Evolutionary conservation across 2,797 vertebrate species (phyloP), one percentile per base, ranked within the genome.

Genomic region (Chaetodon trifasciatus): DNA sequence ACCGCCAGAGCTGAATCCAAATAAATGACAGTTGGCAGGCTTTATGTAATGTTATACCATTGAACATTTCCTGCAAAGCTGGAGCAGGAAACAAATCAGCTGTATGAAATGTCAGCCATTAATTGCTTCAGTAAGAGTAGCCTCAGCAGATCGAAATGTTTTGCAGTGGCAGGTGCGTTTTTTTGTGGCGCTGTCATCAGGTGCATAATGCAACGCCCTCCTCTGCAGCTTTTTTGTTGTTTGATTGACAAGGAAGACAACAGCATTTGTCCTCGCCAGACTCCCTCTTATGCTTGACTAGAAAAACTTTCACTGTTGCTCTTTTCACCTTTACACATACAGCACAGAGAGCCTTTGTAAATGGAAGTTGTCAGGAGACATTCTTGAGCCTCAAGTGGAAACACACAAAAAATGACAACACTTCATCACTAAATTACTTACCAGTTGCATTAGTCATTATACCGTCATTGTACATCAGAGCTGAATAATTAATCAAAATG

Each of bases 131-230:
- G 19, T 56, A 35, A 57, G 12, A 61, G 62, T 37, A 63, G 13
- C 10, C 15, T 65, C 1, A 39, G 15, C 13, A 42, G 44, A 66
- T 66, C 17, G 3, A 39, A 42, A 64, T 58, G 52, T 37, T 63
- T 17, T 32, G 2, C 44, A 15, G 57, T 66, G 63, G 49, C 47
- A 56, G 42, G 42, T 44, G 42, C 6, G 13, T 44, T 44, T 58
- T 73, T 69, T 87, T 83, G 69, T 79, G 24, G 6, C 52, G 49
- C 77, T 62, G 85, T 87, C 86, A 70, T 49, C 71, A 8, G 21
- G 37, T 60, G 1, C 7, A 32, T 40, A 23, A 63, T n/a, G 24
- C 76, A 67, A 67, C 70, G 23, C 70, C 72, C 67, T 65, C 42
- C 5, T 55, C 35, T 56, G 17, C 50, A 44, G 21, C 6, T 40